Evolutionary conservation across 2,888 invertebrate species (phyloP).

Genomic region (Tolmerus cingulatus): DNA sequence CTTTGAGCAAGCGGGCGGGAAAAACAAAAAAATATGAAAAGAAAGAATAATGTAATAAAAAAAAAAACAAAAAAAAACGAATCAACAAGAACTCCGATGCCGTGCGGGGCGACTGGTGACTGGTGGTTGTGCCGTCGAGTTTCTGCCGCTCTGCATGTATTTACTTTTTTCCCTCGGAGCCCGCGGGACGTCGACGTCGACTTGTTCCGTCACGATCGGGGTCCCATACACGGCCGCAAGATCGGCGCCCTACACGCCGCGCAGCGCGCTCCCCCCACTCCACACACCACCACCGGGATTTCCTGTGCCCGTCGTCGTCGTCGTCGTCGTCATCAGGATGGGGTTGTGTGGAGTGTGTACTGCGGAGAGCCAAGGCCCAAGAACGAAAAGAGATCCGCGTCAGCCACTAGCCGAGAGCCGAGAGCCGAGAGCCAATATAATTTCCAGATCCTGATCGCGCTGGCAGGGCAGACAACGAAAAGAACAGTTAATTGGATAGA

Average conservation of each 20-base stretch:
- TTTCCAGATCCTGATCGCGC: neutral
- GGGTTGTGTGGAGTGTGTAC: neutral
- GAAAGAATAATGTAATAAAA: neutral
- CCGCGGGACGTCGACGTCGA: neutral
- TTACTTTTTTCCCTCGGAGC: neutral
- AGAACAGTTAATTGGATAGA: neutral
- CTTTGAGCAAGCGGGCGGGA: neutral
- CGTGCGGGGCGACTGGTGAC: neutral
- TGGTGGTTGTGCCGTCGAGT: neutral
- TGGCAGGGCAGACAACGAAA: neutral
- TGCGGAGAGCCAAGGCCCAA: neutral
- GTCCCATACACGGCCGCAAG: neutral
- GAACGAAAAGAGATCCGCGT: neutral
- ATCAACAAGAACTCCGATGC: neutral
- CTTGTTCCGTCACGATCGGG: neutral
- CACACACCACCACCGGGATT: neutral
- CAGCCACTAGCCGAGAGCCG: neutral
- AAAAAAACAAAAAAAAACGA: neutral
- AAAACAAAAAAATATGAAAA: neutral
- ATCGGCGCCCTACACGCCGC: neutral
- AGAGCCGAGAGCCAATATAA: too few relatives aligned
- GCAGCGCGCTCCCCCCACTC: neutral
- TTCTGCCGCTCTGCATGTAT: neutral
- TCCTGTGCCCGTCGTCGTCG: neutral
- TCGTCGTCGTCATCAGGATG: neutral